Percentiles rank a stretch among this genome's conserved stretches.
phyloP scores from a whole-genome alignment of 2,797 vertebrate species.

The Hephaestus fuliginosus region DNA sequence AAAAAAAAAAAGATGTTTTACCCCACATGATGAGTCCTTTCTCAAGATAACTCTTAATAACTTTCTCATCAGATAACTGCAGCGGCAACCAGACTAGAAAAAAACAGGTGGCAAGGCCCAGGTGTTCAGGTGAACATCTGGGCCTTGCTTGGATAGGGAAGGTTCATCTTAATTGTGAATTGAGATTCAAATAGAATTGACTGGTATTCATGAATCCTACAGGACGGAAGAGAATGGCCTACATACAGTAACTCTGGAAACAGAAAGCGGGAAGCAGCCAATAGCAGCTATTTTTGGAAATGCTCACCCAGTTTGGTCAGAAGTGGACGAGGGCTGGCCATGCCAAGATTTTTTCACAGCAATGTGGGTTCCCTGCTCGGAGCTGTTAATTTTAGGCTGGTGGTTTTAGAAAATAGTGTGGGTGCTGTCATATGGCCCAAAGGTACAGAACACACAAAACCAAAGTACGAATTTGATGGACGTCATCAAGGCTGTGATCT shows the following conservation, averaged over 20 bases:
- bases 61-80: not conserved
- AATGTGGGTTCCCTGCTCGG: conserved; percentile 7
- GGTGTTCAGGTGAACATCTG: not conserved
- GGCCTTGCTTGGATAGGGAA: fast-evolving
- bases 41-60: no score
- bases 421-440: conserved; percentile 20
- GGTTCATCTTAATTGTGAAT: not conserved
- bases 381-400: conserved; percentile 5
- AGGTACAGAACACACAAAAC: not conserved
- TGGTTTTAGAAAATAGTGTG: conserved; percentile 18
- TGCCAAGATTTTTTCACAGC: conserved; percentile 30
- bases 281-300: conserved; percentile 57
- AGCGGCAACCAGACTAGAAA: not conserved
- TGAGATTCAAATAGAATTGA: not conserved
- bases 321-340: conserved; percentile 29
- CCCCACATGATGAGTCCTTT: not conserved
- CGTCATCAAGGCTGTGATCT: not conserved
- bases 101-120: no score
- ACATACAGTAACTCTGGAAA: conserved; percentile 41
- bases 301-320: conserved; percentile 39
- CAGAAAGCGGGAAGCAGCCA: conserved; percentile 41
- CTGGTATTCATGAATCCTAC: not conserved
- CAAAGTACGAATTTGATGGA: conserved; percentile 17
- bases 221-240: conserved; percentile 27
- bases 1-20: not conserved